Evolutionary conservation across 2,797 vertebrate genomes (phyloP).

Genomic region (Tenualosa thibaudeaui): DNA sequence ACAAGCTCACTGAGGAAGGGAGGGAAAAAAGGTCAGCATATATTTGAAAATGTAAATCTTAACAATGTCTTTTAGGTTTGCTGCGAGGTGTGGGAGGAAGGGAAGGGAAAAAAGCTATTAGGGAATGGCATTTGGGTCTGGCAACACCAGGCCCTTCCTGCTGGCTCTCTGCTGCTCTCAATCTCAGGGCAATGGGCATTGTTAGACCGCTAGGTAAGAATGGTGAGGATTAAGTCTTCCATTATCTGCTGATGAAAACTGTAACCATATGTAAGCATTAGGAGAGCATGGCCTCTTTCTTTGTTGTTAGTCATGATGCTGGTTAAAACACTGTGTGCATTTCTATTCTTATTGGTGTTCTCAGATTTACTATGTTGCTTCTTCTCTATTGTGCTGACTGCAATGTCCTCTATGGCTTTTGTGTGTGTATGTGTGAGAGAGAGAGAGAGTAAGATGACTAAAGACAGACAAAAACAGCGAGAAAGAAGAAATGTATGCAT

Average conservation of each 20-base stretch:
- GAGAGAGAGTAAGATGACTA: constrained; percentile 28
- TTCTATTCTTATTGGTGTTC: neutral
- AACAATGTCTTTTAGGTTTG: constrained; percentile 96
- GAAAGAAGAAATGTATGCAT: neutral
- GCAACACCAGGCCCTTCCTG: constrained; percentile 75
- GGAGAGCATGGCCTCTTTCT: neutral
- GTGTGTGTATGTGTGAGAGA: constrained; percentile 42
- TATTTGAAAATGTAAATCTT: constrained; percentile 99
- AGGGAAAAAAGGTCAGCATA: constrained; percentile 98
- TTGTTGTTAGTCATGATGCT: neutral
- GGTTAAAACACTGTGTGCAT: neutral
- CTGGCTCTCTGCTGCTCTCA: constrained; percentile 49
- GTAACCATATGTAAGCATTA: constrained; percentile 18
- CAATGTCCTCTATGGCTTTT: neutral
- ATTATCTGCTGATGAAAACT: constrained; percentile 67
- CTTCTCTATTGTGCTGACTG: neutral
- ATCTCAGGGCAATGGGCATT: constrained; percentile 76
- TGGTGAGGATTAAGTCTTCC: constrained; percentile 67
- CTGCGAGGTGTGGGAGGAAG: constrained; percentile 45
- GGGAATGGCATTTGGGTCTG: constrained; percentile 94
- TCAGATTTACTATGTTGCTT: neutral
- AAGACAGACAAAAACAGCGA: too few relatives aligned
- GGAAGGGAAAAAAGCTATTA: constrained; percentile 84
- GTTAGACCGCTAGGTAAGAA: constrained; percentile 68
- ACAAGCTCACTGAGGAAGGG: constrained; percentile 93